A percentile compares a stretch with the other conserved stretches of the same genome.
These are phyloP conservation scores for Cryptoblepharus egeriae DNA, from an alignment of 2,797 vertebrate genomes.

Conservation along the genomic window DNA sequence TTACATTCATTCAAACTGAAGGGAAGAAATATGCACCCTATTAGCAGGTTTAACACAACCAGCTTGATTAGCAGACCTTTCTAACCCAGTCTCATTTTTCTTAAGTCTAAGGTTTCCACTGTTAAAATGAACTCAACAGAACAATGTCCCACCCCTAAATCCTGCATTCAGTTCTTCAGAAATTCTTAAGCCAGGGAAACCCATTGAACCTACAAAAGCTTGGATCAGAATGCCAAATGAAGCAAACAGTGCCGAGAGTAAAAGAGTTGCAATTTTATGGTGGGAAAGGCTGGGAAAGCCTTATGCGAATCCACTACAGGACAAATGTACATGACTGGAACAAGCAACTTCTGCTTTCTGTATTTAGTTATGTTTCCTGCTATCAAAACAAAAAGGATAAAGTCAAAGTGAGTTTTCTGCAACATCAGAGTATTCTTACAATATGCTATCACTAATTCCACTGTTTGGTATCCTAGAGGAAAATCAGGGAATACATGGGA, in stretches of 20 bases:
- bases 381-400: constrained; percentile 16
- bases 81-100: constrained; percentile 1
- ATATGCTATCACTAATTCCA: constrained; percentile 11
- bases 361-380: not conserved
- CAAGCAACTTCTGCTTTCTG: not conserved
- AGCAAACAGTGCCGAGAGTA: not conserved
- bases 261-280: constrained; percentile 9
- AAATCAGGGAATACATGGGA: constrained; percentile 5
- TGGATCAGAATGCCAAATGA: constrained; percentile 23
- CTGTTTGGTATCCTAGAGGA: not conserved
- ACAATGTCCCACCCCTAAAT: constrained; percentile 13
- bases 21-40: not conserved
- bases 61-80: not conserved
- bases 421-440: not conserved
- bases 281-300: not conserved
- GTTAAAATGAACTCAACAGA: not conserved
- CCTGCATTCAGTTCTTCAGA: constrained; percentile 14
- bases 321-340: not conserved
- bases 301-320: not conserved
- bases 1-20: not conserved
- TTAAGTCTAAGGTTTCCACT: not conserved
- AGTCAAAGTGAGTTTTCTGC: constrained; percentile 11
- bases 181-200: constrained; percentile 9
- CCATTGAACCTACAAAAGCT: not conserved
- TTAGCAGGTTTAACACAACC: not conserved